Base-by-base conservation (phyloP, 2,113 vertebrate species). In the Orientallactaga bullata region DNA sequence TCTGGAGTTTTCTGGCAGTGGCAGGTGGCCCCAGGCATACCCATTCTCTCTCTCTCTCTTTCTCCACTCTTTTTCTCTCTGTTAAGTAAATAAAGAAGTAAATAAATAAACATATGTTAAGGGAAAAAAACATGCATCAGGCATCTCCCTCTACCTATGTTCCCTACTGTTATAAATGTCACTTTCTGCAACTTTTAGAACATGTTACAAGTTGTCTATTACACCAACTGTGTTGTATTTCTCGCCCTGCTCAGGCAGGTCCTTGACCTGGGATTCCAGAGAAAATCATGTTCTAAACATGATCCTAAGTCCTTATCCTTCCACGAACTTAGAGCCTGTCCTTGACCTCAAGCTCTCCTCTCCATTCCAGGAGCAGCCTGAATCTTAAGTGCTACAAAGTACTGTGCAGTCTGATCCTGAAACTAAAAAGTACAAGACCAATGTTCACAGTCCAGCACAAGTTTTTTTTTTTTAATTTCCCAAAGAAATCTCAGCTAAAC, bases 271-370 rank as follows among this genome's bases (percentile, higher is more conserved):
- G 4, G 47, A 79, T 82, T 79, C 37, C 82, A 73, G 12, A 81
- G 79, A 90, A 86, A 96, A 71, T 26, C 24, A 17, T 3, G 30
- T 35, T 82, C 73, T 76, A 80, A 92, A 83, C 66, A 80, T 79
- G 51, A 58, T 51, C 85, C 74, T 80, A 88, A 42, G 82, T 93
- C 42, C 28, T 39, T 55, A 47, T 85, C 42, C 23, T 82, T 89
- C 85, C 23, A 28, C 30, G 39, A 60, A 90, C 39, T 55, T 60
- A 58, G 47, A 63, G n/a, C 7, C 73, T 21, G 35, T 80, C 26
- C 69, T 86, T 92, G 72, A 77, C 79, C 63, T 77, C n/a, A 24
- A 66, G 0, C 23, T 68, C 8, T 37, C 10, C 13, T 30, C 20
- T 5, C 16, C 23, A 28, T 88, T 81, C 72, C 60, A 6, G 12